These are phyloP conservation scores for Netelia fuscicornis DNA, from an alignment of 2,888 invertebrate species.

Conservation along the genomic window DNA sequence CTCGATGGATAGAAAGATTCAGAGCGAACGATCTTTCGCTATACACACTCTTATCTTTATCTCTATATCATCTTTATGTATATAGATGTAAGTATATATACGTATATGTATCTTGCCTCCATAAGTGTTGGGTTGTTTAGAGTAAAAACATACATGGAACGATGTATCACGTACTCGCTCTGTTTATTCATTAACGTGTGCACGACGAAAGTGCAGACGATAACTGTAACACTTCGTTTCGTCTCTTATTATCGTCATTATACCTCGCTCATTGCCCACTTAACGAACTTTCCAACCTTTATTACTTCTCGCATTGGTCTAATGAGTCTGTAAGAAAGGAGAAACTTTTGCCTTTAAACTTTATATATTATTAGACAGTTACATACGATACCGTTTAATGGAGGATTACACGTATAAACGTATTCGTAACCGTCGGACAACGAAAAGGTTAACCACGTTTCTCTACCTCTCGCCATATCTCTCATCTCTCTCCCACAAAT, in stretches of 20 bases:
- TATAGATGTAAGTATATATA: neutral
- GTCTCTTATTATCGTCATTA: slow-evolving; percentile 43
- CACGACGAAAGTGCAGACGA: slow-evolving; percentile 16
- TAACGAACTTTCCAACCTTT: slow-evolving; percentile 55
- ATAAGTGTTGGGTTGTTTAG: neutral
- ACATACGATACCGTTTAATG: neutral
- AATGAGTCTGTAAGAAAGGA: slow-evolving; percentile 19
- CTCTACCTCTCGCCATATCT: slow-evolving; percentile 45
- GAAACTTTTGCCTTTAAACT: slow-evolving; percentile 51
- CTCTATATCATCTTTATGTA: neutral
- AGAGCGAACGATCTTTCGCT: slow-evolving; percentile 18
- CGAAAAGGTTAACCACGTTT: slow-evolving; percentile 66
- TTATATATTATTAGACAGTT: slow-evolving; percentile 15
- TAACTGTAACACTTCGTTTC: slow-evolving; percentile 21
- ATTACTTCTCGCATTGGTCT: slow-evolving; percentile 26
- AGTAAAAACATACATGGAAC: slow-evolving; percentile 5
- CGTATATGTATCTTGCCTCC: neutral
- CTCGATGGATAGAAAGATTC: slow-evolving; percentile 10
- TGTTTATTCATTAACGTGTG: slow-evolving; percentile 33
- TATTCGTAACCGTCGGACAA: slow-evolving; percentile 7
- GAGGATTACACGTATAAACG: neutral
- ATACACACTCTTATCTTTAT: slow-evolving; percentile 8
- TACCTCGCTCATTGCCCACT: slow-evolving; percentile 19
- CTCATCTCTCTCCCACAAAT: slow-evolving; percentile 70
- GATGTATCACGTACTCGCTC: slow-evolving; percentile 38